A percentile compares a stretch with the other conserved stretches of the same genome.
phyloP scores from a whole-genome alignment of 2,888 invertebrate species.

The Agapostemon virescens region DNA sequence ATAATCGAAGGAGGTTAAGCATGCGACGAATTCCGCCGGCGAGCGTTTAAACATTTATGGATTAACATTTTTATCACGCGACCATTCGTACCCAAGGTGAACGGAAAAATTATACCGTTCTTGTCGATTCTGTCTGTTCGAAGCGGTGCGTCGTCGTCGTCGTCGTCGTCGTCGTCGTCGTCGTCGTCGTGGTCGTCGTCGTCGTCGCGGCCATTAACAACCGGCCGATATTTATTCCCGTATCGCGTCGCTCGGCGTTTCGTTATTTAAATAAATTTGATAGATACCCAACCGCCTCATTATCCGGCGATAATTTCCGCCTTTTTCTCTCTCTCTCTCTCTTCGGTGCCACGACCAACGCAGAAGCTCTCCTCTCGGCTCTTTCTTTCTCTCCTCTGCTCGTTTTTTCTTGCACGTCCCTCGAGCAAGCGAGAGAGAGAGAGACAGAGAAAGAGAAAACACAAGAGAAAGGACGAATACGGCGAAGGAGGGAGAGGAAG shows the following conservation, averaged over 20 bases:
- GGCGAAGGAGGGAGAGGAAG: conserved; percentile 7
- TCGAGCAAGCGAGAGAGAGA: background rate
- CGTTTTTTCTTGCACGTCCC: background rate
- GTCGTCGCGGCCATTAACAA: background rate
- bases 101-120: conserved; percentile 22
- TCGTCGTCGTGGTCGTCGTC: background rate
- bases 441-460: background rate
- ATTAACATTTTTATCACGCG: conserved; percentile 47
- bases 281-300: conserved; percentile 3
- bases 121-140: background rate
- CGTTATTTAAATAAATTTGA: conserved; percentile 23
- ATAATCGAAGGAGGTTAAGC: conserved; percentile 47
- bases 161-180: background rate
- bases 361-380: background rate
- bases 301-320: background rate
- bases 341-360: background rate
- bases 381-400: background rate
- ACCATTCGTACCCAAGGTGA: conserved; percentile 20
- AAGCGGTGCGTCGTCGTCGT: background rate
- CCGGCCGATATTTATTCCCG: background rate
- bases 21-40: conserved; percentile 43
- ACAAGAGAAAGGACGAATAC: background rate
- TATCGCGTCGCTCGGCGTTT: background rate
- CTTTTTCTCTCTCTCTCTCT: background rate
- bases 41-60: conserved; percentile 44